phyloP scores from a whole-genome alignment of 2,113 vertebrate species.

The Calidris pygmaea region DNA sequence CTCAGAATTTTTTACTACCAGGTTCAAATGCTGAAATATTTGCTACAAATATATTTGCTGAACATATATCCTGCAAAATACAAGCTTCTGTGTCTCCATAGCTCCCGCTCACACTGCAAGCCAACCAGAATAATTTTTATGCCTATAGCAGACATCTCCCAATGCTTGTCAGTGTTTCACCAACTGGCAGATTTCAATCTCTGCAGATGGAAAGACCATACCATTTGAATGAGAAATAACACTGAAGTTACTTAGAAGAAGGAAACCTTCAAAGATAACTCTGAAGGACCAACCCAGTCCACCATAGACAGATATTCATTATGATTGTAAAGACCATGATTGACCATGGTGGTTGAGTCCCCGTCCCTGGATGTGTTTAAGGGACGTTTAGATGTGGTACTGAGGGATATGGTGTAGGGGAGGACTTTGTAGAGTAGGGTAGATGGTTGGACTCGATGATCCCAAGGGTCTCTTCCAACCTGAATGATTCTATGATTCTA shows the following conservation, averaged over 20 bases:
- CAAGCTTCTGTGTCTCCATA: neutral
- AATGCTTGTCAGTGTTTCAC: neutral
- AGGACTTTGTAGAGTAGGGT: no score
- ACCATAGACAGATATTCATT: neutral
- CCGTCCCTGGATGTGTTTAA: no score
- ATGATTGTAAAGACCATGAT: neutral
- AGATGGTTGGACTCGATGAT: no score
- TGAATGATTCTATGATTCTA: no score
- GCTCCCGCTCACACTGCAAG: neutral
- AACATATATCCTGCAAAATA: neutral
- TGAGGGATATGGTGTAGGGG: no score
- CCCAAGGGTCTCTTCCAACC: no score
- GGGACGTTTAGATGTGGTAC: no score
- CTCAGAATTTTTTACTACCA: neutral
- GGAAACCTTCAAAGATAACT: neutral
- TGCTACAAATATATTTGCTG: neutral
- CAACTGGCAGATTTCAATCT: neutral
- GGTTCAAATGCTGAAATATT: neutral
- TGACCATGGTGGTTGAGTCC: no score
- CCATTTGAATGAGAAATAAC: neutral
- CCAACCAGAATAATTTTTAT: neutral
- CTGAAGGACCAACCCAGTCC: neutral
- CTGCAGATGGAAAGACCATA: neutral
- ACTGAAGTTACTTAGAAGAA: neutral
- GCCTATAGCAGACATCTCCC: neutral